Base-by-base conservation (phyloP, 2,113 vertebrate species). In the Crotalus helleri region DNA sequence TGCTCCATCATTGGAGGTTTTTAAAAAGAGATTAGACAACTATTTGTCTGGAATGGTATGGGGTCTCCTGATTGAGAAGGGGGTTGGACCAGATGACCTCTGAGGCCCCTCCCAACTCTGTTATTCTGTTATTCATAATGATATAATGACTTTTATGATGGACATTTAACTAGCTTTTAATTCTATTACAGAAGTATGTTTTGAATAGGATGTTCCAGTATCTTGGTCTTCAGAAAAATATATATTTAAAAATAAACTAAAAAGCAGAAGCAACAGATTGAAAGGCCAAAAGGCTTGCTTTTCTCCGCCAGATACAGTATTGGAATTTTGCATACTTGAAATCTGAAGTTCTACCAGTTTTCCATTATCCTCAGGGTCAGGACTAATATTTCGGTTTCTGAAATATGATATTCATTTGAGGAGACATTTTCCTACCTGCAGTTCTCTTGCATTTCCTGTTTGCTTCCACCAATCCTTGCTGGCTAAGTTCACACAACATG, bases 91-190 rank as follows among this genome's bases (percentile, higher is more conserved):
- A 51, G 59, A 64, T 29, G 59, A 64, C 26, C 24, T 12, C 26
- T 10, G 29, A 29, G 26, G 26, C 12, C 26, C 59, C 59, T 64
- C 59, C 10, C 59, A 29, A 29, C 3, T 61, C 3, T 61, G 9
- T 11, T 29, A 29, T 61, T 64, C 26, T 64, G 26, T 11, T 29
- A 64, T 53, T 90, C 91, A 59, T 95, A 44, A 51, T 94, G 39
- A 85, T 89, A 69, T 64, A 93, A 92, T 88, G 85, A 91, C 74
- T 91, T 95, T 58, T n/a, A 92, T 94, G 93, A 91, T 90, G 59
- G 92, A 94, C 53, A 94, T 96, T 96, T 96, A 92, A 91, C 92
- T 33, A 54, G 49, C 2, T 94, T 96, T 96, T 94, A 95, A 94
- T 96, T 55, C 58, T 0, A 55, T 93, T 95, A 74, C 89, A 94